Conservation (phyloP, 2,888 invertebrate species). For the Brachyopa scutellaris region DNA sequence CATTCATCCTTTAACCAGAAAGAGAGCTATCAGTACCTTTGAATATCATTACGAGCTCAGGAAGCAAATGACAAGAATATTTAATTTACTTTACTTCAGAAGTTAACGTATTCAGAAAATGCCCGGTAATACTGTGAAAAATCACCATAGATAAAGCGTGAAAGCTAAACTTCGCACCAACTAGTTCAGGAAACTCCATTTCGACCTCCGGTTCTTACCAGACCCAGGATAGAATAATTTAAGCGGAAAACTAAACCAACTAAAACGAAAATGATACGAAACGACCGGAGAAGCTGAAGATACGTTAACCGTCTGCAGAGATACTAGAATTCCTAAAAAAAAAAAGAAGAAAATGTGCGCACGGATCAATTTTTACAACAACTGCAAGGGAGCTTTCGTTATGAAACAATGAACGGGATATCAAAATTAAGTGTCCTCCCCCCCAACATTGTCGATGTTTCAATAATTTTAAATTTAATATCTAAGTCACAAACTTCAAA, state of each 20-base stretch:
- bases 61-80: constrained; percentile 41
- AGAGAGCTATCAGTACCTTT: not conserved
- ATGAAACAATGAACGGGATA: too few species aligned
- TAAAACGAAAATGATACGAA: not conserved
- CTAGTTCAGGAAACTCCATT: constrained; percentile 50
- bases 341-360: not conserved
- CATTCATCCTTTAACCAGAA: not conserved
- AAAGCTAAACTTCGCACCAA: constrained; percentile 39
- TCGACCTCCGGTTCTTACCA: constrained; percentile 29
- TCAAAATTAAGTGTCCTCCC: too few species aligned
- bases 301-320: too few species aligned
- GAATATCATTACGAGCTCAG: constrained; percentile 1
- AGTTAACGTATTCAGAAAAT: constrained; percentile 33
- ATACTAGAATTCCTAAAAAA: not conserved
- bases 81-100: constrained; percentile 41
- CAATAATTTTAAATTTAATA: too few species aligned
- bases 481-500: not conserved
- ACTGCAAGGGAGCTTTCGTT: not conserved
- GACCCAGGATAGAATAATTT: constrained; percentile 33
- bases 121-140: constrained; percentile 48
- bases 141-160: constrained; percentile 42
- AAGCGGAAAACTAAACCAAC: constrained; percentile 31
- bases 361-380: constrained; percentile 7
- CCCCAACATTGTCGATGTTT: too few species aligned
- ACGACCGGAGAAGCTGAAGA: too few species aligned